Conservation (phyloP, 2,888 invertebrate species). For the Melanchra persicariae region DNA sequence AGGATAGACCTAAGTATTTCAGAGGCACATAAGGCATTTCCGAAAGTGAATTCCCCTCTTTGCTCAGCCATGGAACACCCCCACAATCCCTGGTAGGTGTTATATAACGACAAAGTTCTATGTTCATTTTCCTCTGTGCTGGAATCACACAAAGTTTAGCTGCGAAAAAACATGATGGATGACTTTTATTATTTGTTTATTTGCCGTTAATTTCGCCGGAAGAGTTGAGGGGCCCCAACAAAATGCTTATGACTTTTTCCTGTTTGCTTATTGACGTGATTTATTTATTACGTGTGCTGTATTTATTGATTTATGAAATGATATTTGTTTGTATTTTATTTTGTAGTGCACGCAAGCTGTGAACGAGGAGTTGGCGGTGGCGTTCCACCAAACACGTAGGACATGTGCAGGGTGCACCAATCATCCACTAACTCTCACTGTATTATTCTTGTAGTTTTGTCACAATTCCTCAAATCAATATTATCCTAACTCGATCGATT, state of each 20-base stretch:
- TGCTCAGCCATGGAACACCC: no score
- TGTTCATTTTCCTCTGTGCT: conserved; percentile 9
- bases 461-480: no score
- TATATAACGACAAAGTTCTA: neutral
- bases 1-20: no score
- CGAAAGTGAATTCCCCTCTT: no score
- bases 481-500: no score
- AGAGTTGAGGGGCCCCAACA: conserved; percentile 23
- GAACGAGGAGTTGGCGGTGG: no score
- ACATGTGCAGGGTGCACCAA: no score
- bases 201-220: conserved; percentile 47
- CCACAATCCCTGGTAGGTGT: neutral
- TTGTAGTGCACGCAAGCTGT: neutral
- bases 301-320: conserved; percentile 9
- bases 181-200: conserved; percentile 49
- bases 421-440: no score
- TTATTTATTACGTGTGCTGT: conserved; percentile 9
- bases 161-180: conserved; percentile 45
- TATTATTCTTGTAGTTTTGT: no score
- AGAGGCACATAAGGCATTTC: no score
- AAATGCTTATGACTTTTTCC: conserved; percentile 22
- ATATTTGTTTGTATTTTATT: neutral
- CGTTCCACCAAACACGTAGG: no score
- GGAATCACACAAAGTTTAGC: conserved; percentile 36
- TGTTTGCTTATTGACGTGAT: conserved; percentile 12